Percentiles rank a stretch among this genome's conserved stretches.
Conservation (phyloP, 1,140 invertebrate genomes). For the Caenorhabditis inopinata region DNA sequence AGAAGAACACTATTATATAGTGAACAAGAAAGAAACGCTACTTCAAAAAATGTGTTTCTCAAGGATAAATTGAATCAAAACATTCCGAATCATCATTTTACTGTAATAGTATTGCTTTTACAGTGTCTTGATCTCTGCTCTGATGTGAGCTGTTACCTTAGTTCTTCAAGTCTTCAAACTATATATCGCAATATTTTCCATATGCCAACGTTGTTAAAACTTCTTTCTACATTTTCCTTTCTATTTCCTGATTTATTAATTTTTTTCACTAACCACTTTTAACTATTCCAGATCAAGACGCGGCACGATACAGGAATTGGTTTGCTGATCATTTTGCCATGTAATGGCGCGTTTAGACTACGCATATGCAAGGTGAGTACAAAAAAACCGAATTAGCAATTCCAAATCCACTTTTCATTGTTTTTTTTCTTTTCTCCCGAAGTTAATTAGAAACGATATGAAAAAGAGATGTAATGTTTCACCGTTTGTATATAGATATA, state of each 20-base stretch:
- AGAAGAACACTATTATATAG: not conserved
- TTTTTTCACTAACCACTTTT: not conserved
- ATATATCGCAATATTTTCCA: too few relatives aligned
- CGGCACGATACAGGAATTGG: conserved; percentile 4
- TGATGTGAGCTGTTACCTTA: too few relatives aligned
- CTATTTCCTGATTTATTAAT: too few relatives aligned
- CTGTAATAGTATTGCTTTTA: too few relatives aligned
- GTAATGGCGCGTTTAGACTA: conserved; percentile 30
- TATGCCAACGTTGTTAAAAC: too few relatives aligned
- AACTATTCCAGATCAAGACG: conserved; percentile 2
- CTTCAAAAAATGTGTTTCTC: not conserved
- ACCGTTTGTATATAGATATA: not conserved
- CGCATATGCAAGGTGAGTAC: conserved; percentile 22
- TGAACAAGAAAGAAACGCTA: not conserved
- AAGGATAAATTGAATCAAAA: not conserved
- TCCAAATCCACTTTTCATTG: not conserved
- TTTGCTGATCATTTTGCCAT: not conserved
- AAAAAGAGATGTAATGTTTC: conserved; percentile 3
- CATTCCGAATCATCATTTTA: not conserved
- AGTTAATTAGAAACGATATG: conserved; percentile 19
- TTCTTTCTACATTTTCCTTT: too few relatives aligned
- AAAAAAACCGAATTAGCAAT: not conserved
- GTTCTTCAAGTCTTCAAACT: too few relatives aligned
- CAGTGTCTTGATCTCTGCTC: too few relatives aligned
- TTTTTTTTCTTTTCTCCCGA: not conserved